Base-by-base conservation (phyloP, 2,888 invertebrate species). In the Thera obeliscata region DNA sequence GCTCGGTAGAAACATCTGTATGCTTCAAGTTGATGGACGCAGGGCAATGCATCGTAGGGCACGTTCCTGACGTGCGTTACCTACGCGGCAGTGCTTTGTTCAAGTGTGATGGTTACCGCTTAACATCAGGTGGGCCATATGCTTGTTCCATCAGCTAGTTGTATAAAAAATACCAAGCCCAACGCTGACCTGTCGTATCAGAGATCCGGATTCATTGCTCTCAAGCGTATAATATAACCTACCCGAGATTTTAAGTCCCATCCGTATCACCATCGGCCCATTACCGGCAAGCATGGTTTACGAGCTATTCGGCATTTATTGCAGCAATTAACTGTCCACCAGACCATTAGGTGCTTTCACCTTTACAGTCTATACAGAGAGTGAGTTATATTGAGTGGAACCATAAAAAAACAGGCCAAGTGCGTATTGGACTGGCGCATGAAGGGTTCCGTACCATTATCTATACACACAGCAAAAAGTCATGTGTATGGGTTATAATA, bases 221-320 rank as follows among this genome's bases (percentile, higher is more conserved):
- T 46, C 43, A 46, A 43, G 43, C 5, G 43, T 43, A 46, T 7
- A 46, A 46, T 7, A 46, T 2, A 1, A 46, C 43, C 3, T 46
- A 57, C 35, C 7, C 48, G 6, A 11, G 35, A 55, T 46, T 54
- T 61, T n/a, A 22, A 11, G n/a, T 61, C 6, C 41, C 12, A 22
- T 52, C 41, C 43, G 11, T 41, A 52, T 8, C 36, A 43, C 36
- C 49, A 59, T 59, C 50, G 59, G 9, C 5, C 35, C 35, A 46
- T 61, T 11, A 61, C 55, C 38, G 41, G 43, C 54, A n/a, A 63
- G 50, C 56, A 43, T 22, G 50, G 56, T 63, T 63, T 57, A 57
- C 8, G 56, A 63, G 56, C 50, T 50, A 55, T 56, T 11, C n/a
- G n/a, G 35, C 22, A 22, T 63, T 63, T 57, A 63, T 41, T 33